These are phyloP conservation scores for Thryonomys swinderianus DNA, from an alignment of 2,113 vertebrate genomes.

Conservation along the genomic window DNA sequence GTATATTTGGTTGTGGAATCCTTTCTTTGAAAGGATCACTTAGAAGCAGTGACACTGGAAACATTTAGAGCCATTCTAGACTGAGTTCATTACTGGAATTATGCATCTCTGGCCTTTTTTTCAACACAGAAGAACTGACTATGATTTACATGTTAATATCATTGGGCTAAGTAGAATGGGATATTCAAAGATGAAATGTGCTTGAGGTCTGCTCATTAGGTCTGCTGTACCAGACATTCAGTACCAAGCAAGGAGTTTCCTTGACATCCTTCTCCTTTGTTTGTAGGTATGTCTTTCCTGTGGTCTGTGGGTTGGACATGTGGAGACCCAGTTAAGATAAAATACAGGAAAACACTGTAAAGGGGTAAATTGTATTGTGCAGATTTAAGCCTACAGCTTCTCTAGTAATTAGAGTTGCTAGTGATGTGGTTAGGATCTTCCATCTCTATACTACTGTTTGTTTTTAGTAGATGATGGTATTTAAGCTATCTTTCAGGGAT, in stretches of 20 bases:
- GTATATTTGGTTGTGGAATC: not conserved
- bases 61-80: conserved; percentile 6
- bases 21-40: conserved; percentile 16
- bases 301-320: not conserved
- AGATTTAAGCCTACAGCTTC: not conserved
- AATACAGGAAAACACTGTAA: no score
- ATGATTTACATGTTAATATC: not conserved
- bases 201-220: not conserved
- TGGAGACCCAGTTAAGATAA: not conserved
- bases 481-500: not conserved
- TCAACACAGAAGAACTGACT: not conserved
- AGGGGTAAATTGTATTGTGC: no score
- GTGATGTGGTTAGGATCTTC: no score
- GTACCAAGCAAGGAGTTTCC: not conserved
- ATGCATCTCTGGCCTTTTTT: not conserved
- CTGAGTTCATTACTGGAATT: not conserved
- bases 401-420: no score
- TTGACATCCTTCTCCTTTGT: not conserved
- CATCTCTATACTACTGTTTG: not conserved
- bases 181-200: not conserved
- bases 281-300: not conserved
- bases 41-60: not conserved
- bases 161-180: not conserved
- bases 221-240: not conserved
- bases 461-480: not conserved